Percentiles rank a stretch among this genome's conserved stretches.
phyloP scores from a whole-genome alignment of 2,888 invertebrate species.

The Linnaemya tessellans region DNA sequence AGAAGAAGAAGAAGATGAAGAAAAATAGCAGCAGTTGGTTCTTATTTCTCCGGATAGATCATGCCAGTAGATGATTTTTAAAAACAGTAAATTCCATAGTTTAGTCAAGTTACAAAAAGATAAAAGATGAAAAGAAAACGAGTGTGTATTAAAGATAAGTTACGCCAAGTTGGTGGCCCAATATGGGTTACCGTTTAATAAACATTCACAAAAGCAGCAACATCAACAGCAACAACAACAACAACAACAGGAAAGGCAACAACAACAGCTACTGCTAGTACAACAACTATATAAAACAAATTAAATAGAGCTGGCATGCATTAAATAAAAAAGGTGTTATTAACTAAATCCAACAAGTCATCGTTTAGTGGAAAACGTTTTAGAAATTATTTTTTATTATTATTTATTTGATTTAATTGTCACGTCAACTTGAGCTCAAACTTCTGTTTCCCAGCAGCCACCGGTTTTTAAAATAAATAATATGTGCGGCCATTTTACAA shows the following conservation, averaged over 20 bases:
- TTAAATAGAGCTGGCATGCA: not conserved
- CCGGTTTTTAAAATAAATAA: too few species aligned
- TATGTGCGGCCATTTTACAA: too few species aligned
- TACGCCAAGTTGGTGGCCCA: slow-evolving; percentile 71
- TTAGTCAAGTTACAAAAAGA: slow-evolving; percentile 14
- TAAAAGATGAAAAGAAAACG: slow-evolving; percentile 28
- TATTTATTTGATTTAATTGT: slow-evolving; percentile 5
- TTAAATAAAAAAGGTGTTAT: slow-evolving; percentile 41
- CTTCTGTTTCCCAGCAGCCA: too few species aligned
- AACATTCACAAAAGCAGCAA: slow-evolving; percentile 46
- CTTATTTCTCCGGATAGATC: slow-evolving; percentile 14
- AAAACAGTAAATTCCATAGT: slow-evolving; percentile 44
- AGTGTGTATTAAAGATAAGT: slow-evolving; percentile 62
- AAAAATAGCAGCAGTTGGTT: slow-evolving; percentile 42
- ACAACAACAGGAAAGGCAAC: not conserved
- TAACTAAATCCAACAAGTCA: slow-evolving; percentile 51
- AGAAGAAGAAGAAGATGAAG: not conserved
- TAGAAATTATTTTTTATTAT: not conserved
- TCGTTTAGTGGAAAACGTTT: not conserved
- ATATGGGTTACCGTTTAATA: slow-evolving; percentile 65
- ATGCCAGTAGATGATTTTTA: slow-evolving; percentile 53
- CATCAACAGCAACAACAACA: slow-evolving; percentile 4
- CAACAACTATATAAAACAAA: not conserved
- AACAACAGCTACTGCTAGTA: not conserved
- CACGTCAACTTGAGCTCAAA: not conserved